Conservation (phyloP, 2,113 vertebrate genomes). For the Sardina pilchardus region DNA sequence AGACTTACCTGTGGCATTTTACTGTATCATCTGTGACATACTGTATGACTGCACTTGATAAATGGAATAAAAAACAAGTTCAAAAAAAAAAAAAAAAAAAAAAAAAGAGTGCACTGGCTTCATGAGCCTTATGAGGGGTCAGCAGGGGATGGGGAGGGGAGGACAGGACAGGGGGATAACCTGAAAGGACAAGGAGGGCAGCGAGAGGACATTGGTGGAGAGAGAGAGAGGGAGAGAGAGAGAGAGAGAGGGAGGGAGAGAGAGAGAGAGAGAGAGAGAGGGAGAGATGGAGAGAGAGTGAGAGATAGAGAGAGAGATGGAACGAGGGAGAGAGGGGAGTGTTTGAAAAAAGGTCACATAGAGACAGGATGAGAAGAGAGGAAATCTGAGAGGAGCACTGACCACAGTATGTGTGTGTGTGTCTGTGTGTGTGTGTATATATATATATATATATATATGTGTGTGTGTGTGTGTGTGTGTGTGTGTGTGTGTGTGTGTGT, state of each 20-base stretch:
- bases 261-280: slow-evolving; percentile 38
- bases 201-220: slow-evolving; percentile 44
- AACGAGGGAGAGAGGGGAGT: not conserved
- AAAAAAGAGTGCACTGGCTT: not conserved
- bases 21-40: not conserved
- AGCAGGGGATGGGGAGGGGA: slow-evolving; percentile 42
- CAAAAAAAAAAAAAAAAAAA: no score
- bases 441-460: slow-evolving; percentile 10
- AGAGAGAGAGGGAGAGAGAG: slow-evolving; percentile 48
- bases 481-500: not conserved
- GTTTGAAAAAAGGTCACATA: slow-evolving; percentile 44
- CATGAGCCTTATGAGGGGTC: not conserved
- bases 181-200: slow-evolving; percentile 52
- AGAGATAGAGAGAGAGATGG: slow-evolving; percentile 45
- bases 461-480: slow-evolving; percentile 20
- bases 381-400: not conserved
- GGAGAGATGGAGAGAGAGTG: no score
- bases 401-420: slow-evolving; percentile 19
- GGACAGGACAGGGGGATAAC: slow-evolving; percentile 30
- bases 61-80: no score
- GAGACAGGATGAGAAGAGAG: slow-evolving; percentile 51
- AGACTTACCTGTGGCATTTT: not conserved
- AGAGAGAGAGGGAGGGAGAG: slow-evolving; percentile 9
- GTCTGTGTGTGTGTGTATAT: slow-evolving; percentile 15
- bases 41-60: not conserved